phyloP scores from a whole-genome alignment of 2,797 vertebrate species.

The Eremophila alpestris region DNA sequence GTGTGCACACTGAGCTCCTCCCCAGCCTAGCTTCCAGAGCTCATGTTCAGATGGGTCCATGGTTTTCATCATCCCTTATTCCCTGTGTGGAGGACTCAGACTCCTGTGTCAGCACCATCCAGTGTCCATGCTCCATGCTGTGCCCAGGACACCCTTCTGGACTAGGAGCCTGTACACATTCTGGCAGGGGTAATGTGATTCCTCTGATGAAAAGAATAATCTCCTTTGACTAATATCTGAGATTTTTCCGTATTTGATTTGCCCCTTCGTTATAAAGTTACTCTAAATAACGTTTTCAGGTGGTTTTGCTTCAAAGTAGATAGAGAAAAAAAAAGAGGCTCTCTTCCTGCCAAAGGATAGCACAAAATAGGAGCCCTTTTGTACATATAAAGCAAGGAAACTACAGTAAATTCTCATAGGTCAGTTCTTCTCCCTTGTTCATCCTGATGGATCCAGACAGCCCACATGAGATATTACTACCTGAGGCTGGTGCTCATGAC shows the following conservation, averaged over 20 bases:
- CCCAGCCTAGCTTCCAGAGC: not conserved
- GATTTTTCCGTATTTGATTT: not conserved
- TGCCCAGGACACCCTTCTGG: not conserved
- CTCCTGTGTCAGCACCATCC: not conserved
- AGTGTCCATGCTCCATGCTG: accelerated
- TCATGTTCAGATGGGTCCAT: accelerated
- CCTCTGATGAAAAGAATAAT: not conserved
- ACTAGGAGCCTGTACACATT: not conserved
- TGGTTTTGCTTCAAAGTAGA: not conserved
- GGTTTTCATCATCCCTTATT: not conserved
- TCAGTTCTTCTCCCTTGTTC: not conserved
- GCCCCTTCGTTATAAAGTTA: not conserved
- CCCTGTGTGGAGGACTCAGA: not conserved
- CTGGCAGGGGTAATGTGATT: not conserved
- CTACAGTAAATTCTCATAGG: not conserved
- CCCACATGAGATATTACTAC: not conserved
- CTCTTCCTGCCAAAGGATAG: not conserved
- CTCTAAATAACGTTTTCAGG: not conserved
- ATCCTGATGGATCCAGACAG: not conserved
- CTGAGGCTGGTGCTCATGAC: not conserved
- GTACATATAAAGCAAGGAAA: not conserved
- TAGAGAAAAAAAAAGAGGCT: not conserved
- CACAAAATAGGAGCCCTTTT: not conserved
- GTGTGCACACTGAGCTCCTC: not conserved
- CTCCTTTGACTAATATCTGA: not conserved